These are phyloP conservation scores for Ecdyonurus torrentis DNA, from an alignment of 2,888 invertebrate species.

Conservation along the genomic window DNA sequence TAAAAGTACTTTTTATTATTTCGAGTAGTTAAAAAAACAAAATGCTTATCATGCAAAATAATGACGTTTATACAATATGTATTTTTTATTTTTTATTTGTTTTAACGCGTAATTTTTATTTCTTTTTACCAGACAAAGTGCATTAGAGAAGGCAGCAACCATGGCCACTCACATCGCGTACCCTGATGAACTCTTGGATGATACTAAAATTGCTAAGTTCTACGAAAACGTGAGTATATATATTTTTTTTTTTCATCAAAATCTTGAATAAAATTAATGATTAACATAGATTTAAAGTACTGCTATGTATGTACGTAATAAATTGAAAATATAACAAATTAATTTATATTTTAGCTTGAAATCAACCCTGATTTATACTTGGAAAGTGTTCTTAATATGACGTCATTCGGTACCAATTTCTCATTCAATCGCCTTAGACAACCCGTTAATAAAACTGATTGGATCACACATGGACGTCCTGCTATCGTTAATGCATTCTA, in stretches of 20 bases:
- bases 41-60: too few species aligned
- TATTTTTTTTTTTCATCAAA: background rate
- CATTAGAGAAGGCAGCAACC: conserved; percentile 58
- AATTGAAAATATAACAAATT: too few species aligned
- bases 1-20: too few species aligned
- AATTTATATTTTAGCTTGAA: conserved; percentile 49
- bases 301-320: too few species aligned
- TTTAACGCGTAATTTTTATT: background rate
- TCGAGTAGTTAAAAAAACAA: too few species aligned
- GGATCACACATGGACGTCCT: conserved; percentile 68
- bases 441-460: conserved; percentile 70
- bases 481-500: conserved; percentile 78
- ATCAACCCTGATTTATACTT: conserved; percentile 52
- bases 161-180: conserved; percentile 88
- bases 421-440: conserved; percentile 59
- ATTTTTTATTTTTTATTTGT: too few species aligned
- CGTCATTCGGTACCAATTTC: conserved; percentile 63
- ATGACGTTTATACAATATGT: too few species aligned
- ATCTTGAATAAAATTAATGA: too few species aligned
- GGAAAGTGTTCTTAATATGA: conserved; percentile 58
- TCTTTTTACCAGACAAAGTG: conserved; percentile 28
- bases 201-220: conserved; percentile 61
- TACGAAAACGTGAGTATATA: conserved; percentile 44
- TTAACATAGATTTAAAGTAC: too few species aligned
- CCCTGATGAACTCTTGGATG: conserved; percentile 72